Evolutionary conservation across 2,888 invertebrate species (phyloP).

Genomic region (Pterostichus madidus): DNA sequence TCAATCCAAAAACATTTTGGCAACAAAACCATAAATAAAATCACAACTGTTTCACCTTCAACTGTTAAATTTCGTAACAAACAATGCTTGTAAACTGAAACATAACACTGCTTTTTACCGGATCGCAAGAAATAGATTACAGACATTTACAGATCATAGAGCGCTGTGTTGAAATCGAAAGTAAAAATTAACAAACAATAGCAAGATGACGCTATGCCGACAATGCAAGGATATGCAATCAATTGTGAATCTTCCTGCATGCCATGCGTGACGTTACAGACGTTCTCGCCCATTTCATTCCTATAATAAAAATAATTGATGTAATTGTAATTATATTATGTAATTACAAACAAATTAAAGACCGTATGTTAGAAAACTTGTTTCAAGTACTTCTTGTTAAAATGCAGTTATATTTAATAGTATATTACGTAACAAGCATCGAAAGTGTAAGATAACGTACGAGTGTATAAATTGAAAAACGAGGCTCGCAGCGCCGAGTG

Average conservation of each 20-base stretch:
- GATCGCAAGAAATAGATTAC: conserved; percentile 44
- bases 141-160: conserved; percentile 60
- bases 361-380: background rate
- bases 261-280: conserved; percentile 48
- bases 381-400: background rate
- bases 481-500: no score
- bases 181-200: conserved; percentile 61
- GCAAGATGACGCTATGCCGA: conserved; percentile 23
- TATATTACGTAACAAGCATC: no score
- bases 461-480: no score
- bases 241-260: conserved; percentile 58
- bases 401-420: background rate
- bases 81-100: conserved; percentile 12
- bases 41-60: conserved; percentile 3
- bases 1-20: conserved; percentile 7
- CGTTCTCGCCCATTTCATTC: conserved; percentile 20
- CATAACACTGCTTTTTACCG: conserved; percentile 28
- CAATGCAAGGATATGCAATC: conserved; percentile 58
- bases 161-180: conserved; percentile 58
- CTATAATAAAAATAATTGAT: conserved; percentile 34
- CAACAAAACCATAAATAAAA: conserved; percentile 9
- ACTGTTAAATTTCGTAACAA: conserved; percentile 27
- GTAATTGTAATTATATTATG: conserved; percentile 41
- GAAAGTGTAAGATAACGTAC: no score
- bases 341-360: conserved; percentile 16